A percentile compares a stretch with the other conserved stretches of the same genome.
Conservation (phyloP, 2,113 vertebrate genomes). For the Leptosomus discolor region DNA sequence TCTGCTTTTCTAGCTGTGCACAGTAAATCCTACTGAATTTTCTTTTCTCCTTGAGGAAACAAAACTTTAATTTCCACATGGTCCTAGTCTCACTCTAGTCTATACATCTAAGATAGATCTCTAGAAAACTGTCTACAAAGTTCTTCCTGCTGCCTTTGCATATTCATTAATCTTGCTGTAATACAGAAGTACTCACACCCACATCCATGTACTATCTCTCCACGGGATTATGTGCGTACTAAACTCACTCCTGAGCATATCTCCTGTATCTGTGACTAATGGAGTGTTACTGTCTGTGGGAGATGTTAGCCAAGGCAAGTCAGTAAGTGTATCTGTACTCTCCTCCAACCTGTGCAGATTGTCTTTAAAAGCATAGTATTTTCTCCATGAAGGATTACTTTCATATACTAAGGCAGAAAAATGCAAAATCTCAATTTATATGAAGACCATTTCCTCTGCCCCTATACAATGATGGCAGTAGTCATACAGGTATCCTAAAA, state of each 20-base stretch:
- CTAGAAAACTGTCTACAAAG: not conserved
- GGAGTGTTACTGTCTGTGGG: not conserved
- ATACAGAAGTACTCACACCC: not conserved
- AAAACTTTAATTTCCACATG: not conserved
- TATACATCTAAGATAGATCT: not conserved
- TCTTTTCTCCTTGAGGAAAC: not conserved
- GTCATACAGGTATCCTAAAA: not conserved
- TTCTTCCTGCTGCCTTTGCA: not conserved
- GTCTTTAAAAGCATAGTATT: not conserved
- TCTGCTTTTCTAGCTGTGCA: not conserved
- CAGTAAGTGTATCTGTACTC: not conserved
- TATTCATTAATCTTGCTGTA: not conserved
- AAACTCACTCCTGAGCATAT: not conserved
- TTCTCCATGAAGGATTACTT: not conserved
- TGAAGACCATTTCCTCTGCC: not conserved
- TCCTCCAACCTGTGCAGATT: not conserved
- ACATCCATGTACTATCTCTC: not conserved
- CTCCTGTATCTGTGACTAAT: not conserved
- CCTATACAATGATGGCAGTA: not conserved
- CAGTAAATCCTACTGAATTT: not conserved
- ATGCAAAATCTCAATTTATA: not conserved
- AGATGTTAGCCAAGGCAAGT: not conserved
- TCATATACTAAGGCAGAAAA: not conserved
- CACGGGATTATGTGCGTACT: not conserved
- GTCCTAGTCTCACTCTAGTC: not conserved